Evolutionary conservation across 2,797 vertebrate genomes (phyloP).

Genomic region (Dendrocincla fuliginosa): DNA sequence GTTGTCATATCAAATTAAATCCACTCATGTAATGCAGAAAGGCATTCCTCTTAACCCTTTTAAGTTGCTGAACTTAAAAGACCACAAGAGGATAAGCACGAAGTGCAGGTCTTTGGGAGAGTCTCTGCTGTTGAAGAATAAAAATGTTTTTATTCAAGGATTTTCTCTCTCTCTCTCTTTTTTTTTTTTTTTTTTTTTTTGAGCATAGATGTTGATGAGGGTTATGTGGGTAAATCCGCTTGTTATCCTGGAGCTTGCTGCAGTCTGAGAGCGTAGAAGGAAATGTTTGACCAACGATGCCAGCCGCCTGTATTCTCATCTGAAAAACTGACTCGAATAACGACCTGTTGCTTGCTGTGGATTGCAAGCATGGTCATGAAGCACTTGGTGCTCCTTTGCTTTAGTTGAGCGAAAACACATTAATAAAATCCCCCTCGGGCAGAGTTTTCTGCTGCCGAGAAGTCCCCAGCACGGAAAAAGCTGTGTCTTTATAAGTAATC

Average conservation of each 20-base stretch:
- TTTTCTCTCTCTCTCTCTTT: not conserved
- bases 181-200: not conserved
- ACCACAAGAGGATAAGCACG: not conserved
- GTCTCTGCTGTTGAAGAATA: not conserved
- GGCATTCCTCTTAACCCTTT: slow-evolving; percentile 63
- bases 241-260: not conserved
- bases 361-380: not conserved
- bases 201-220: not conserved
- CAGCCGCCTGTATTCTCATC: rapidly evolving
- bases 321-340: not conserved
- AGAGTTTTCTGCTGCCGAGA: not conserved
- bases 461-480: not conserved
- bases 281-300: not conserved
- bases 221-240: not conserved
- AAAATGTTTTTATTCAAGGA: not conserved
- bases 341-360: not conserved
- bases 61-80: not conserved
- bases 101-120: not conserved
- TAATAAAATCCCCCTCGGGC: not conserved
- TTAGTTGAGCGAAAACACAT: not conserved
- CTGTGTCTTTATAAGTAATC: not conserved
- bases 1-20: slow-evolving; percentile 72
- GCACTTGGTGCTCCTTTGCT: not conserved
- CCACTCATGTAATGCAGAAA: slow-evolving; percentile 42
- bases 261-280: not conserved